A percentile compares a stretch with the other conserved stretches of the same genome.
phyloP scores from a whole-genome alignment of 2,888 invertebrate genomes.

The Saturnia pavonia region DNA sequence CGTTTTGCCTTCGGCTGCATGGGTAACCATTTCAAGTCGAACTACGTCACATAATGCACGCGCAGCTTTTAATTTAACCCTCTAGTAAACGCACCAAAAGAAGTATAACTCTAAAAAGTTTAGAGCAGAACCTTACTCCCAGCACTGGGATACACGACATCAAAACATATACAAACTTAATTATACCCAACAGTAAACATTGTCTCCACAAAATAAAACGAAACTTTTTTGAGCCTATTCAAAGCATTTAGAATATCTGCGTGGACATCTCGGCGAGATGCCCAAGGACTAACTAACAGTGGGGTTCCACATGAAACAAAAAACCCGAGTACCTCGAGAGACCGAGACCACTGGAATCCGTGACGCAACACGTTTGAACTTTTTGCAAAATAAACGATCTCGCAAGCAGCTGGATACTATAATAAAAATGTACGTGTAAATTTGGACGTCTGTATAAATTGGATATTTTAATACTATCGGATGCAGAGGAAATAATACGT shows the following conservation, averaged over 20 bases:
- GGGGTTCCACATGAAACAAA: conserved; percentile 59
- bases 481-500: conserved; percentile 7
- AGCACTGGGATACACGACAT: background rate
- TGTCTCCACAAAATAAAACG: background rate
- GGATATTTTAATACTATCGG: conserved; percentile 13
- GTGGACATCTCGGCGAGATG: conserved; percentile 52
- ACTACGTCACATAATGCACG: no score
- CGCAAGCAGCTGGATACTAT: conserved; percentile 40
- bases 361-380: conserved; percentile 66
- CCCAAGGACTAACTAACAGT: conserved; percentile 65
- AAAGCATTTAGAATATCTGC: conserved; percentile 53
- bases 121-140: background rate
- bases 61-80: no score
- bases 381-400: conserved; percentile 46
- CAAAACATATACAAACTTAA: background rate
- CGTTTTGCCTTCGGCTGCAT: no score
- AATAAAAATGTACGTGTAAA: conserved; percentile 13
- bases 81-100: background rate
- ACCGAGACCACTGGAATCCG: conserved; percentile 46
- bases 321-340: conserved; percentile 41
- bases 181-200: background rate
- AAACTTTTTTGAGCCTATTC: conserved; percentile 44
- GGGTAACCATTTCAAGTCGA: no score
- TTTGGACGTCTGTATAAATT: conserved; percentile 12
- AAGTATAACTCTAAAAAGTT: background rate